Conservation (phyloP, 1,140 invertebrate genomes). For the Drosophila nikananu region DNA sequence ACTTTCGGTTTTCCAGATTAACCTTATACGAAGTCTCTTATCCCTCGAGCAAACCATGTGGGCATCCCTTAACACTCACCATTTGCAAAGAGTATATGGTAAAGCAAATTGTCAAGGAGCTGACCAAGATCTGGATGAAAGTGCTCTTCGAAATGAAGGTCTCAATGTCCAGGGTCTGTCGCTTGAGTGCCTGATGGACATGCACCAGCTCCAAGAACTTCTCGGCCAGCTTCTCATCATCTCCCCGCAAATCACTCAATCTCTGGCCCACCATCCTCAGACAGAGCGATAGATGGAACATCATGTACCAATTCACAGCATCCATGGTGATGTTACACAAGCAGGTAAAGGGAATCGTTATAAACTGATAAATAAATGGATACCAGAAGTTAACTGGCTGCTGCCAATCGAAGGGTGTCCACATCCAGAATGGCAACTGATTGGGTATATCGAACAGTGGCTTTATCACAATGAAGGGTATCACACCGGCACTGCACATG, state of each 20-base stretch:
- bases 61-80: constrained; percentile 35
- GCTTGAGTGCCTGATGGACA: constrained; percentile 34
- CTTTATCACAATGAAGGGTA: constrained; percentile 35
- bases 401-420: constrained; percentile 64
- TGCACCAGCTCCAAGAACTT: constrained; percentile 40
- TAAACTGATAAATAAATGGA: constrained; percentile 37
- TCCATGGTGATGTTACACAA: constrained; percentile 49
- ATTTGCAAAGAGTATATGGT: constrained; percentile 60
- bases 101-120: constrained; percentile 63
- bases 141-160: constrained; percentile 56
- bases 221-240: background rate
- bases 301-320: constrained; percentile 62
- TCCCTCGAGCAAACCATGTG: background rate
- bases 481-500: constrained; percentile 37
- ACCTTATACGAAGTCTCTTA: too few relatives aligned
- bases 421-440: constrained; percentile 57
- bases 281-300: constrained; percentile 58
- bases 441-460: constrained; percentile 34
- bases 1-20: too few relatives aligned
- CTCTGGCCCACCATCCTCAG: constrained; percentile 59
- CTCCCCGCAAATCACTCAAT: constrained; percentile 6
- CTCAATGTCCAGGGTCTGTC: constrained; percentile 31
- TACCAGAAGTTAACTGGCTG: constrained; percentile 48
- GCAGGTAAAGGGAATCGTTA: constrained; percentile 42
- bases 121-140: constrained; percentile 63